These are phyloP conservation scores for Marasmarcha lunaedactyla DNA, from an alignment of 2,888 invertebrate species.

Conservation along the genomic window DNA sequence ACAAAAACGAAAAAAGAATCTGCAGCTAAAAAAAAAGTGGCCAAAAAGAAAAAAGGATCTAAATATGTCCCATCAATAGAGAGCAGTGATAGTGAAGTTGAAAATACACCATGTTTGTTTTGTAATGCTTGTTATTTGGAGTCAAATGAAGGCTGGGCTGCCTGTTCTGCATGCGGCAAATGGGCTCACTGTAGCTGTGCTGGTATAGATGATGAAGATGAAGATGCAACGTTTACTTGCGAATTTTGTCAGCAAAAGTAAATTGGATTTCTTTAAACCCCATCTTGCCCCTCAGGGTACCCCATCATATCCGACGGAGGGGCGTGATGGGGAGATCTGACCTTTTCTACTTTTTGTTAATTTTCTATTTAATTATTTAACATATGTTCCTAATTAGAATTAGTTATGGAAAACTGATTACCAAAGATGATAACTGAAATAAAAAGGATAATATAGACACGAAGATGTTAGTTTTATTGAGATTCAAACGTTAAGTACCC, in stretches of 20 bases:
- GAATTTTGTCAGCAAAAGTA: slow-evolving; percentile 11
- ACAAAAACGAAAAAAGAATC: no score
- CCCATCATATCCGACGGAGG: slow-evolving; percentile 10
- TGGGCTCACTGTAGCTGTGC: slow-evolving; percentile 13
- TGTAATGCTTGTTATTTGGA: slow-evolving; percentile 13
- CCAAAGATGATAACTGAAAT: slow-evolving; percentile 9
- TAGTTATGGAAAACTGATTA: slow-evolving; percentile 8
- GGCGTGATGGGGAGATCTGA: slow-evolving; percentile 12
- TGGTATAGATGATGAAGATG: slow-evolving; percentile 13
- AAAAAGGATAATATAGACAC: slow-evolving; percentile 7
- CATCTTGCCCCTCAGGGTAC: slow-evolving; percentile 11
- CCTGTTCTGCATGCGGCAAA: slow-evolving; percentile 13
- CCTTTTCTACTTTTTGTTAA: slow-evolving; percentile 9
- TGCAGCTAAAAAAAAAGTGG: slow-evolving; percentile 7
- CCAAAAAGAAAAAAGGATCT: slow-evolving; percentile 2
- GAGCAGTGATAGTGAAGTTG: slow-evolving; percentile 12
- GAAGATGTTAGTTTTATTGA: not conserved
- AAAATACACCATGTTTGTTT: slow-evolving; percentile 8
- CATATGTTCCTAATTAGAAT: slow-evolving; percentile 9
- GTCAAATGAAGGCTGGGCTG: slow-evolving; percentile 15
- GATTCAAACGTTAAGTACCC: slow-evolving; percentile 10
- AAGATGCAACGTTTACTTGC: slow-evolving; percentile 13
- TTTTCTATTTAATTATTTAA: slow-evolving; percentile 9
- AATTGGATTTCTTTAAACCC: slow-evolving; percentile 2
- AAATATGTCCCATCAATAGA: slow-evolving; percentile 12